phyloP scores from a whole-genome alignment of 1,140 invertebrate genomes.

The Cydia strobilella region DNA sequence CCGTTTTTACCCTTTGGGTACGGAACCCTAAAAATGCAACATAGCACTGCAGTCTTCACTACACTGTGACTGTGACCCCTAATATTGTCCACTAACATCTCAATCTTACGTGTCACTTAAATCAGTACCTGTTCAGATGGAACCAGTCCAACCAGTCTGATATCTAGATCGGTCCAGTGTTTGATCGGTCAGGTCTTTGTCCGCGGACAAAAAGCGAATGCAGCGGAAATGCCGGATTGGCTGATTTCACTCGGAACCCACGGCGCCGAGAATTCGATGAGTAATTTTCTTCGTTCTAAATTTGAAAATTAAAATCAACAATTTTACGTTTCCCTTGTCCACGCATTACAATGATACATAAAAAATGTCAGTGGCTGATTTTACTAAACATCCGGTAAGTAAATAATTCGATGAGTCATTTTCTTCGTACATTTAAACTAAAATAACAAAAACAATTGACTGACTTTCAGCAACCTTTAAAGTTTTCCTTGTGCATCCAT shows the following conservation, averaged over 20 bases:
- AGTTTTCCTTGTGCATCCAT: too few species aligned
- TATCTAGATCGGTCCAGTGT: constrained; percentile 24
- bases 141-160: constrained; percentile 12
- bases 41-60: not conserved
- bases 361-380: not conserved
- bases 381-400: too few species aligned
- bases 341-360: not conserved
- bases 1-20: too few species aligned
- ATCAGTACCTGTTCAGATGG: constrained; percentile 14
- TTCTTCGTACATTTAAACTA: too few species aligned
- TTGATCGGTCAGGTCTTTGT: constrained; percentile 31
- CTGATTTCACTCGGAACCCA: constrained; percentile 23
- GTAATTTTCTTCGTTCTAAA: constrained; percentile 1
- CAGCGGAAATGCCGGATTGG: constrained; percentile 22
- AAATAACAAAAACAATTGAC: too few species aligned
- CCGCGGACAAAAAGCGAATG: constrained; percentile 9
- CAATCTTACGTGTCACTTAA: constrained; percentile 14
- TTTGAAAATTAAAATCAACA: constrained; percentile 17
- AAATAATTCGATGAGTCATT: too few species aligned
- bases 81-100: not conserved
- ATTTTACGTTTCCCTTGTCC: not conserved
- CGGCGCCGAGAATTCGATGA: constrained; percentile 12
- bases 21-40: too few species aligned
- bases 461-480: too few species aligned
- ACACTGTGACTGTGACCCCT: not conserved